Evolutionary conservation across 1,140 invertebrate genomes (phyloP), one percentile per base, ranked within the genome.

Genomic region (Rhizoglyphus robini): DNA sequence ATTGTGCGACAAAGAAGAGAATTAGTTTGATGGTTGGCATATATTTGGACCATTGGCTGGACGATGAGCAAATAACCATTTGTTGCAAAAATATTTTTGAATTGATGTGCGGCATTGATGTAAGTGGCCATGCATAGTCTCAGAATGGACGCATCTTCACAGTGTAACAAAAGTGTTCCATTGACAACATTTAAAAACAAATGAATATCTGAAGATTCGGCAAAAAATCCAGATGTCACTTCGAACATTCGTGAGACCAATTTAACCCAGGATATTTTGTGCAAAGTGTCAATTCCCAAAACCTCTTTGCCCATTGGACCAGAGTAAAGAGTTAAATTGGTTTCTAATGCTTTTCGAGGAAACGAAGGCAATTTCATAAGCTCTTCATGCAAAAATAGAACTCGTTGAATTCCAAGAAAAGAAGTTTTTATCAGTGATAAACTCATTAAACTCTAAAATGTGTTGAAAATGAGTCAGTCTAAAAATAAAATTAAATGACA

Each of bases 301-400:
- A 99, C 78, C 73, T 96, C 90, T 84, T 87, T 87, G 46, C 95
- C 95, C 72, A 94, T 84, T 71, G 86, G 83, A 13, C 93, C 95
- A 27, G 88, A 84, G 76, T 96, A 95, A 38, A 99, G 79, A 74
- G 90, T 87, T 68, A 99, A 83, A 76, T 99, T 94, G 18, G 93
- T 87, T 77, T 99, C 96, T 0, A 99, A 77, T 15, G 95, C 93
- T 79, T 98, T 98, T 54, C 96, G 81, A 0, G 96, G 96, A 78
- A 99, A 99, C 0, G 94, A 91, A 0, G 95, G 96, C 31, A 98
- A 77, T 76, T 99, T 99, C 83, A 96, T 96, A 0, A 99, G 80
- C 78, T 99, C 96, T 74, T 99, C 96, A 75, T 99, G 95, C 13
- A 99, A 81, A 74, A 99, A 99, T n/a, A 96, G 90, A 1, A 96